Evolutionary conservation across 30 jellyfish, hydroid and myxozoan genomes (phyloP).

Genomic region (Chrysaora quinquecirrha): DNA sequence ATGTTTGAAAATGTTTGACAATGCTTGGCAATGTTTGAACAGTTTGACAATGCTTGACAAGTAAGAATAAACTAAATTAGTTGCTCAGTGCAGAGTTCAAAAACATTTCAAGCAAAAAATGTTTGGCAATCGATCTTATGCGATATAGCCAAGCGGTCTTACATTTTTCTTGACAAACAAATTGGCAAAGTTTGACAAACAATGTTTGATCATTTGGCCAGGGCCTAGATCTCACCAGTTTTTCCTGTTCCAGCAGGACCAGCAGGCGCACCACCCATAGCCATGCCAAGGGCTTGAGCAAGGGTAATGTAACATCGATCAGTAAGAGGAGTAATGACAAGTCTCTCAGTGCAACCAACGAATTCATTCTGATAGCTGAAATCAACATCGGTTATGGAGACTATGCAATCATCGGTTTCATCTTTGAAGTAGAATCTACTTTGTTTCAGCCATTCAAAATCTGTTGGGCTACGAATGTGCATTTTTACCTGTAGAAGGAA

Average conservation of each 20-base stretch:
- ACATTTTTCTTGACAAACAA: too few relatives aligned
- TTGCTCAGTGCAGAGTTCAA: too few relatives aligned
- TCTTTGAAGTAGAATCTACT: conserved; percentile 92
- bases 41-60: too few relatives aligned
- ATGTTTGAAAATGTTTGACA: too few relatives aligned
- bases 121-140: too few relatives aligned
- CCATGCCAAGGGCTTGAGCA: conserved; percentile 99
- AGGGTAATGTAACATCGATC: conserved; percentile 95
- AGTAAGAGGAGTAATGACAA: conserved; percentile 95
- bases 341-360: conserved; percentile 97
- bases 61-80: too few relatives aligned
- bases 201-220: too few relatives aligned
- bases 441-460: conserved; percentile 96
- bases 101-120: too few relatives aligned
- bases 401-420: conserved; percentile 86
- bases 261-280: conserved; percentile 99
- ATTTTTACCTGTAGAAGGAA: conserved; percentile 65
- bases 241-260: conserved; percentile 99
- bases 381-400: conserved; percentile 89
- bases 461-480: conserved; percentile 84
- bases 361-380: conserved; percentile 95
- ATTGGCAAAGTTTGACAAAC: too few relatives aligned
- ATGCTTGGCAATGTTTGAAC: too few relatives aligned
- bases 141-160: too few relatives aligned
- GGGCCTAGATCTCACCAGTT: too few relatives aligned